These are phyloP conservation scores for Podarcis siculus DNA, from an alignment of 2,797 vertebrate species.

Conservation along the genomic window DNA sequence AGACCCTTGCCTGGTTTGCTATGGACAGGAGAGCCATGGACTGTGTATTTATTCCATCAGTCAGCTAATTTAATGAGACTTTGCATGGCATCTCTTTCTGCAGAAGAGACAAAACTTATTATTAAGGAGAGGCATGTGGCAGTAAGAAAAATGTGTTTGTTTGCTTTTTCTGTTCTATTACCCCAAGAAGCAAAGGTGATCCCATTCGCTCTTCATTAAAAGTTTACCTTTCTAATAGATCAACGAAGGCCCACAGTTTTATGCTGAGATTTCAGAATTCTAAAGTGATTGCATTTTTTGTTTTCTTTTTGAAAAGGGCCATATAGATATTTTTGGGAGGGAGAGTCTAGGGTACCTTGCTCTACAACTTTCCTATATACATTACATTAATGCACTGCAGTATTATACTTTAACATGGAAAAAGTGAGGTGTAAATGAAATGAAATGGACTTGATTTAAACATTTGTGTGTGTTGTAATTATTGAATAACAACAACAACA, in stretches of 20 bases:
- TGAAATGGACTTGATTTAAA: neutral
- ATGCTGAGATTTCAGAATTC: conserved; percentile 95
- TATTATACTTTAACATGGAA: conserved; percentile 24
- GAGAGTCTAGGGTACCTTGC: conserved; percentile 68
- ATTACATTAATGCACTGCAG: conserved; percentile 61
- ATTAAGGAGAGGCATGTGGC: conserved; percentile 97
- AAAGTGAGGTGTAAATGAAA: neutral
- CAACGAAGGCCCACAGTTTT: conserved; percentile 88
- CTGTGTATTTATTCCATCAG: conserved; percentile 85
- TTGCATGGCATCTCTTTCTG: conserved; percentile 89
- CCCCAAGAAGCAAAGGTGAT: conserved; percentile 96
- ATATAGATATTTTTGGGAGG: conserved; percentile 75
- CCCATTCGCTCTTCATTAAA: conserved; percentile 93
- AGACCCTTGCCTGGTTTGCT: conserved; percentile 80
- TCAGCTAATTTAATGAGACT: conserved; percentile 98
- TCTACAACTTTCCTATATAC: conserved; percentile 50
- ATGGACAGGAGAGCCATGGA: conserved; percentile 85
- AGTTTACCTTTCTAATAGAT: conserved; percentile 94
- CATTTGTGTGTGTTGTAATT: neutral
- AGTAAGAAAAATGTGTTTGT: conserved; percentile 99
- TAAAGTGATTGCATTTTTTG: conserved; percentile 87
- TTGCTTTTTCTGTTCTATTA: conserved; percentile 89
- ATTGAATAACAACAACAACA: neutral
- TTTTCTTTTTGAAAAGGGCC: conserved; percentile 86
- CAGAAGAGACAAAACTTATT: conserved; percentile 96